A percentile compares a stretch with the other conserved stretches of the same genome.
phyloP scores from a whole-genome alignment of 2,888 invertebrate species.

The Neelides folsomi region DNA sequence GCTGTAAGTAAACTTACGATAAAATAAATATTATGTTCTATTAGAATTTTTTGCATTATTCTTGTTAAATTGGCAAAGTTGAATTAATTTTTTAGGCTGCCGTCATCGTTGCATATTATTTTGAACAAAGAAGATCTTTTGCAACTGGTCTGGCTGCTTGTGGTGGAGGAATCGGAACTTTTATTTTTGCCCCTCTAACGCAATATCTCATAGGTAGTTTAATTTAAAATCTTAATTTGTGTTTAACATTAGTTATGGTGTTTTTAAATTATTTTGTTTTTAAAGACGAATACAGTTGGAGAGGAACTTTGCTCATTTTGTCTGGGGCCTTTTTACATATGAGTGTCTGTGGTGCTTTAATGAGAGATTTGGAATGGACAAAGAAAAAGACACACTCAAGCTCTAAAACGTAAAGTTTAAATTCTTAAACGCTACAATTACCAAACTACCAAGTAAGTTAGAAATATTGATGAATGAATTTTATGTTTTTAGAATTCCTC shows the following conservation, averaged over 20 bases:
- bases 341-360: constrained; percentile 64
- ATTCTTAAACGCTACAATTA: no score
- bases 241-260: neutral
- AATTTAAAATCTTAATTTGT: neutral
- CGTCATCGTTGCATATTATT: constrained; percentile 79
- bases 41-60: no score
- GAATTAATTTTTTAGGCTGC: constrained; percentile 48
- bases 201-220: constrained; percentile 47
- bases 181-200: constrained; percentile 68
- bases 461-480: no score
- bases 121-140: constrained; percentile 66
- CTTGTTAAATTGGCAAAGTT: constrained; percentile 6
- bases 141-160: constrained; percentile 77
- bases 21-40: no score
- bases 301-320: constrained; percentile 65
- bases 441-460: no score
- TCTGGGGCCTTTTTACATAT: constrained; percentile 72
- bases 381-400: constrained; percentile 36
- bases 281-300: constrained; percentile 61
- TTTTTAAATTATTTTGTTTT: neutral
- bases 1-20: no score
- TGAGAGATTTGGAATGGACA: constrained; percentile 76
- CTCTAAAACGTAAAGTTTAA: no score
- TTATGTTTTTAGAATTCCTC: no score
- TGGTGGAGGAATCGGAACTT: constrained; percentile 77